Conservation (phyloP, 2,797 vertebrate species). For the Salarias fasciatus region DNA sequence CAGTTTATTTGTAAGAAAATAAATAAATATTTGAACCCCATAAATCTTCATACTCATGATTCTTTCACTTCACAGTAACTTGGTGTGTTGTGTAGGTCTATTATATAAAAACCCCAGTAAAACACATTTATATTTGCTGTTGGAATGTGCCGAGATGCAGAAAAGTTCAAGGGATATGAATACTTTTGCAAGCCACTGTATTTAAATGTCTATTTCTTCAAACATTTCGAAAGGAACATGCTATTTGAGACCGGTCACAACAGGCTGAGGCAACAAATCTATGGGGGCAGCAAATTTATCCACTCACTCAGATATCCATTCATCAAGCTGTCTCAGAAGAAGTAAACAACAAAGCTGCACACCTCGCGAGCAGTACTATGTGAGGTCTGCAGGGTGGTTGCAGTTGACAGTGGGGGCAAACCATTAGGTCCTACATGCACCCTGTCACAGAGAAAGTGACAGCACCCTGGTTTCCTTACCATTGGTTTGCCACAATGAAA, state of each 20-base stretch:
- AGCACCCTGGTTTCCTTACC: slow-evolving; percentile 41
- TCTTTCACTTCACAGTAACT: too few relatives aligned
- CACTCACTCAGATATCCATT: slow-evolving; percentile 60
- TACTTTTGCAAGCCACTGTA: background rate
- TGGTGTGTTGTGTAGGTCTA: too few relatives aligned
- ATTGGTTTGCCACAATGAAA: slow-evolving; percentile 33
- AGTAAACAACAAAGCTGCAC: slow-evolving; percentile 56
- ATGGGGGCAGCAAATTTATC: slow-evolving; percentile 48
- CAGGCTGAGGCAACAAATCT: slow-evolving; percentile 48
- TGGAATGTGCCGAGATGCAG: too few relatives aligned
- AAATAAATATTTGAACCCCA: too few relatives aligned
- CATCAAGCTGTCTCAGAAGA: slow-evolving; percentile 63
- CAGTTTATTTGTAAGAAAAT: too few relatives aligned
- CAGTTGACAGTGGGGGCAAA: slow-evolving; percentile 54
- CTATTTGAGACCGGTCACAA: slow-evolving; percentile 27
- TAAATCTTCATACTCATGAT: too few relatives aligned
- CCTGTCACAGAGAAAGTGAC: slow-evolving; percentile 56
- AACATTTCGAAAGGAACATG: slow-evolving; percentile 28
- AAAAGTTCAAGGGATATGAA: too few relatives aligned
- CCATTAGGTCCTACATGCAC: slow-evolving; percentile 47
- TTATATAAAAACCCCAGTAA: too few relatives aligned
- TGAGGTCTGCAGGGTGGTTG: slow-evolving; percentile 39
- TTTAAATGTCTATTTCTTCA: slow-evolving; percentile 54
- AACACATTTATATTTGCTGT: too few relatives aligned
- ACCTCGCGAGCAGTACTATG: slow-evolving; percentile 35